Evolutionary conservation across 1,140 invertebrate species (phyloP).

Genomic region (Eupristina koningsbergeri): DNA sequence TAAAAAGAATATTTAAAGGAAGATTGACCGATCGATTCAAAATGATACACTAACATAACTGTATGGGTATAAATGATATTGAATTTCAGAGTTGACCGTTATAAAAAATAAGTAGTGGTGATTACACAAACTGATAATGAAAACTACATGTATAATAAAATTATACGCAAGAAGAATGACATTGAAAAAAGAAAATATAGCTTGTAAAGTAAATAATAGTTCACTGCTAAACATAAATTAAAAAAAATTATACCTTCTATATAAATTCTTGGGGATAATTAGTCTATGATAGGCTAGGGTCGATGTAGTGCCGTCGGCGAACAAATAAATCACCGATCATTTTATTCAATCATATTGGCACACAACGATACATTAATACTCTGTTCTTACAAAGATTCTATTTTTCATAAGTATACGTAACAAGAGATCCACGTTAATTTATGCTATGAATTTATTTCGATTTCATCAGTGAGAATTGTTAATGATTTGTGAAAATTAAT

Average conservation of each 20-base stretch:
- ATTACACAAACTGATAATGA: slow-evolving; percentile 5
- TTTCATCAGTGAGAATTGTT: not conserved
- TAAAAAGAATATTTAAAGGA: not conserved
- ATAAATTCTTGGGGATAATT: not conserved
- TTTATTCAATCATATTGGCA: not conserved
- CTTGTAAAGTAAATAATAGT: slow-evolving; percentile 8
- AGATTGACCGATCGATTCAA: not conserved
- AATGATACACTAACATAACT: not conserved
- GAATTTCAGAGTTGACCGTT: not conserved
- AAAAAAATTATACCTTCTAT: slow-evolving; percentile 23
- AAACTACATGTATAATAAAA: not conserved
- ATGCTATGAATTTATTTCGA: not conserved
- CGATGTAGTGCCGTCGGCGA: not conserved
- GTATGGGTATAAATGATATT: not conserved
- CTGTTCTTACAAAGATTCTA: not conserved
- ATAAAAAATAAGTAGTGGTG: not conserved
- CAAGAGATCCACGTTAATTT: not conserved
- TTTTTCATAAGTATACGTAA: slow-evolving; percentile 2
- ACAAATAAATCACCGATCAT: slow-evolving; percentile 10
- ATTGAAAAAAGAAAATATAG: slow-evolving; percentile 3
- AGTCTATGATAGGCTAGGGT: not conserved
- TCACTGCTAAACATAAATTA: not conserved
- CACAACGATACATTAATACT: slow-evolving; percentile 19
- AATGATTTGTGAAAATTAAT: too few species aligned
- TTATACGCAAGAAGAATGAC: not conserved